Evolutionary conservation across 2,113 vertebrate genomes (phyloP).

Genomic region (Mormoops blainvillei): DNA sequence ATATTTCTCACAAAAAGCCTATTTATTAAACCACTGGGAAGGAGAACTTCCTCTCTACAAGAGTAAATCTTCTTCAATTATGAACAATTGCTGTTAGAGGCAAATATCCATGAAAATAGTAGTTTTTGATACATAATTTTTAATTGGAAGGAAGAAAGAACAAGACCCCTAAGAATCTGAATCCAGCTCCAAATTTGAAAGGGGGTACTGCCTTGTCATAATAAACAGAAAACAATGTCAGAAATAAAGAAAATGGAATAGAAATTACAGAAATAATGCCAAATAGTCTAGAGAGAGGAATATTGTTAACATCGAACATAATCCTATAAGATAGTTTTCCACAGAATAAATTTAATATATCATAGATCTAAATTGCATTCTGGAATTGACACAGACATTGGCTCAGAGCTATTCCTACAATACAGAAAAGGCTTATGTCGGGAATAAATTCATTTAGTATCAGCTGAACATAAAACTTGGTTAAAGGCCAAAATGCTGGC

Average conservation of each 20-base stretch:
- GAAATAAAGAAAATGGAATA: not conserved
- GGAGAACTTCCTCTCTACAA: not conserved
- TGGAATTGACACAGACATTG: not conserved
- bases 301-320: not conserved
- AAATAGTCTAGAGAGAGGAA: not conserved
- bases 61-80: not conserved
- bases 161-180: not conserved
- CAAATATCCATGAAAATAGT: not conserved
- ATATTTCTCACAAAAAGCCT: conserved; percentile 26
- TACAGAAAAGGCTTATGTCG: not conserved
- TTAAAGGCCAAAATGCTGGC: not conserved
- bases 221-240: conserved; percentile 12
- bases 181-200: not conserved
- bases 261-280: conserved; percentile 6
- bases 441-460: not conserved
- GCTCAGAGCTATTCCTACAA: not conserved
- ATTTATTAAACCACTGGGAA: conserved; percentile 13
- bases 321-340: not conserved
- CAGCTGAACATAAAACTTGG: not conserved
- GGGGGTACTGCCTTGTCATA: not conserved
- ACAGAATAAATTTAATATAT: not conserved
- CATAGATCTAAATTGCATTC: not conserved
- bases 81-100: not conserved
- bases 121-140: conserved; percentile 1
- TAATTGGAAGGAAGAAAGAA: not conserved